These are phyloP conservation scores for Heliconius melpomene DNA, from an alignment of 1,140 invertebrate genomes.

Conservation along the genomic window DNA sequence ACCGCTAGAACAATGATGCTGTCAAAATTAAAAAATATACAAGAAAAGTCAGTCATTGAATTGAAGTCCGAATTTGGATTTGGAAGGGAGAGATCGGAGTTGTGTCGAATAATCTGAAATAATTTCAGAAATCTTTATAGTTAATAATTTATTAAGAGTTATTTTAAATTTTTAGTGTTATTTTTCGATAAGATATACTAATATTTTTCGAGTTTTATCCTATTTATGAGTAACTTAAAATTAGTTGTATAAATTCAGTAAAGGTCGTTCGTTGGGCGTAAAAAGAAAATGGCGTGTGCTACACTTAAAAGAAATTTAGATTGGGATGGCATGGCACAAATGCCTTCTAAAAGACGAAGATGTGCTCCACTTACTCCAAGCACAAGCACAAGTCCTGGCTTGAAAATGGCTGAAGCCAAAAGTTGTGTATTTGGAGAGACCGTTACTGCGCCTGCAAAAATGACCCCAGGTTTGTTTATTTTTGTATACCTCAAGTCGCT, in stretches of 20 bases:
- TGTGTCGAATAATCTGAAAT: constrained; percentile 66
- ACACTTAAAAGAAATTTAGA: constrained; percentile 96
- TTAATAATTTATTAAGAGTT: constrained; percentile 53
- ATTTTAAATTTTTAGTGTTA: constrained; percentile 64
- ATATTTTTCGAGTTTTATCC: constrained; percentile 64
- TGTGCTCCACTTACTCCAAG: constrained; percentile 91
- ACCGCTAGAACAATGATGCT: constrained; percentile 50
- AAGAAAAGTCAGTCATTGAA: constrained; percentile 60
- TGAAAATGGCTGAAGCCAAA: constrained; percentile 79
- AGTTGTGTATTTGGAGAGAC: constrained; percentile 90
- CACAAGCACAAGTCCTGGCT: constrained; percentile 85
- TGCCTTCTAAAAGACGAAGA: constrained; percentile 92
- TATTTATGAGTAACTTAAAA: constrained; percentile 52
- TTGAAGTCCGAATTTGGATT: constrained; percentile 65
- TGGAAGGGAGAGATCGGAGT: constrained; percentile 58
- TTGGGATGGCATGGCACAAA: constrained; percentile 93
- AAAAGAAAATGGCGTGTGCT: constrained; percentile 95
- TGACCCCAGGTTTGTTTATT: constrained; percentile 90
- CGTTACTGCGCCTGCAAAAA: constrained; percentile 84
- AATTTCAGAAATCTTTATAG: constrained; percentile 68
- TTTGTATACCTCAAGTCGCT: constrained; percentile 44
- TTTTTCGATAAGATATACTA: constrained; percentile 55
- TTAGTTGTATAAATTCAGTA: constrained; percentile 56
- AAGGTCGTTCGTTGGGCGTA: constrained; percentile 74
- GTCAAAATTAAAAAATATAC: constrained; percentile 61